Base-by-base conservation (phyloP, 2,888 invertebrate species). In the Rhogogaster chlorosoma region DNA sequence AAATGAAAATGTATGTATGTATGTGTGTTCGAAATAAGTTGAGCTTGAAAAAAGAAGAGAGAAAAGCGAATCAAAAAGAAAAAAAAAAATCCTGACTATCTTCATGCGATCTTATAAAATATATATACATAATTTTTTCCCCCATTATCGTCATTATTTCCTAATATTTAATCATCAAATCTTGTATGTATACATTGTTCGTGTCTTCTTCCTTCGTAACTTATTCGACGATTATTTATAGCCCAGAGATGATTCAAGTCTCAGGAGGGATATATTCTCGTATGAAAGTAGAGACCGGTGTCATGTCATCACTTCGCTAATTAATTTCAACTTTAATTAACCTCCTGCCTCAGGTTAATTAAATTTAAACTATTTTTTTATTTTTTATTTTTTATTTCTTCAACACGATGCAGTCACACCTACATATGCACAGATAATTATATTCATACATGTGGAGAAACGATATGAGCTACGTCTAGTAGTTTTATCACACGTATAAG, bases 271-370 rank as follows among this genome's bases (percentile, higher is more conserved):
- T 53, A 53, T 53, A 53, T 53, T 53, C n/a, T 1, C 53, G n/a
- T 6, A 53, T 18, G 18, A 53, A 53, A 61, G 26, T 26, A 61
- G 12, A 61, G 4, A 61, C 61, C 22, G 45, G 26, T 10, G 61
- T 22, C 10, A 22, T 61, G 10, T 26, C 26, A 53, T 61, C 61
- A 61, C 61, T 61, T 61, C 61, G 22, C 77, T 77, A 77, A 77
- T 77, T 77, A 77, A 77, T 77, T 53, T 49, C 29, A 77, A 77
- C 49, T 77, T 77, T 53, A 77, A 77, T 77, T 77, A 77, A 53
- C 77, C 29, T 77, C 15, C 15, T 7, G 49, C 4, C 26, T 22
- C n/a, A 29, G 53, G 49, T 53, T 77, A 32, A 77, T 77, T 77
- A 77, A 38, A 70, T 36, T 70, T 38, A 22, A 61, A 12, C 12